These are phyloP conservation scores for Haemorhous mexicanus DNA, from an alignment of 2,113 vertebrate genomes.

Conservation along the genomic window DNA sequence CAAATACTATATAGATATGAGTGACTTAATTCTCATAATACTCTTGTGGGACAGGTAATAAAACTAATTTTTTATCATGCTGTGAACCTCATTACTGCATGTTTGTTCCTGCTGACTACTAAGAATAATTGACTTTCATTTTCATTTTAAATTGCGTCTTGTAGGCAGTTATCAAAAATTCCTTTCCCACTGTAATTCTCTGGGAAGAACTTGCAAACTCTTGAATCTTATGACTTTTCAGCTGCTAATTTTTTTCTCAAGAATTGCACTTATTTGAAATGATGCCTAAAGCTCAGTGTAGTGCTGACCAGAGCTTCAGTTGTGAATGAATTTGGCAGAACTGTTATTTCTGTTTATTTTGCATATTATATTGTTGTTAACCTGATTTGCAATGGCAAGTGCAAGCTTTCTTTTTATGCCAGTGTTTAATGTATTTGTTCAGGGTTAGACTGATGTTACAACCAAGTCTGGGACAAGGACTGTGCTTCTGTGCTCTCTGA, in stretches of 20 bases:
- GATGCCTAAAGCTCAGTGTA: neutral
- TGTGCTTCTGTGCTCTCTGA: neutral
- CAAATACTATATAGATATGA: neutral
- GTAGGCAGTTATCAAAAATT: neutral
- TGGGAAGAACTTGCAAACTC: neutral
- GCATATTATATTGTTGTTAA: neutral
- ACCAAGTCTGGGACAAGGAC: neutral
- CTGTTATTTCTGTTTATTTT: constrained; percentile 18
- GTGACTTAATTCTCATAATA: neutral
- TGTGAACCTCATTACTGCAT: constrained; percentile 5
- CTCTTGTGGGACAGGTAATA: neutral
- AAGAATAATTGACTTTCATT: constrained; percentile 1
- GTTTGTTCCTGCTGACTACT: constrained; percentile 24
- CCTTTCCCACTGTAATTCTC: neutral
- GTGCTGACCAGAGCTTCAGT: neutral
- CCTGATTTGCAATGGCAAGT: neutral
- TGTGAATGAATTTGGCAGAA: constrained; percentile 7
- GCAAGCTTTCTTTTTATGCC: neutral
- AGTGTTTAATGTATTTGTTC: neutral
- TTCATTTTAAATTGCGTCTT: neutral
- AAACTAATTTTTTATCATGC: constrained; percentile 12
- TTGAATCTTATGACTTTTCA: neutral
- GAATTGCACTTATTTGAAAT: neutral
- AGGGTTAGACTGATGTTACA: neutral
- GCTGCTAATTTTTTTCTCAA: neutral